A percentile compares a stretch with the other conserved stretches of the same genome.
Evolutionary conservation across 2,888 invertebrate species (phyloP).

Genomic region (Trisateles emortualis): DNA sequence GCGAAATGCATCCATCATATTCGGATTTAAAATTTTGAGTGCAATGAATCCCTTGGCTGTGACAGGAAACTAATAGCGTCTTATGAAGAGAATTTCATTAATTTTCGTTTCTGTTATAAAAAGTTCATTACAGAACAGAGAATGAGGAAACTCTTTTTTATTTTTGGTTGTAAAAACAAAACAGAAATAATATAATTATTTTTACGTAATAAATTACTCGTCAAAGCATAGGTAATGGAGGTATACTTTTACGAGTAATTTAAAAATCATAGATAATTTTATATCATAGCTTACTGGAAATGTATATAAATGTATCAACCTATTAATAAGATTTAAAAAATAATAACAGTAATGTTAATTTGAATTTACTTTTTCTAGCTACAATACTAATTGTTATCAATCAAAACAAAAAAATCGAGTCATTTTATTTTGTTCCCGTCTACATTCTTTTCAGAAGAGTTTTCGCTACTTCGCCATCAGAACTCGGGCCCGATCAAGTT

Average conservation of each 20-base stretch:
- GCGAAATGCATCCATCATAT: slow-evolving; percentile 74
- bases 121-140: slow-evolving; percentile 29
- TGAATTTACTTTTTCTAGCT: too few relatives aligned
- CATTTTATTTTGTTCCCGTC: slow-evolving; percentile 1
- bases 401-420: too few relatives aligned
- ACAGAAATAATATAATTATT: too few relatives aligned
- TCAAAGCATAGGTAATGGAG: too few relatives aligned
- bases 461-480: slow-evolving; percentile 14
- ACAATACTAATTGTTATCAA: background rate
- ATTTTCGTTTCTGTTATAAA: slow-evolving; percentile 30
- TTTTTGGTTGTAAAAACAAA: background rate
- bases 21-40: slow-evolving; percentile 68
- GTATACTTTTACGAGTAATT: too few relatives aligned
- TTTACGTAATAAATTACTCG: too few relatives aligned
- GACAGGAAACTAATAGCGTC: slow-evolving; percentile 63
- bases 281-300: background rate
- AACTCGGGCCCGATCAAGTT: slow-evolving; percentile 35
- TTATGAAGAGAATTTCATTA: slow-evolving; percentile 53
- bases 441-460: slow-evolving; percentile 1
- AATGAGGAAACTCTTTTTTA: background rate
- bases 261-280: background rate
- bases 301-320: too few relatives aligned
- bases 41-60: slow-evolving; percentile 53
- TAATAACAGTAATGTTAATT: too few relatives aligned
- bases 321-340: too few relatives aligned